These are phyloP conservation scores for Typhlomys cinereus DNA, from an alignment of 2,113 vertebrate genomes.

Conservation along the genomic window DNA sequence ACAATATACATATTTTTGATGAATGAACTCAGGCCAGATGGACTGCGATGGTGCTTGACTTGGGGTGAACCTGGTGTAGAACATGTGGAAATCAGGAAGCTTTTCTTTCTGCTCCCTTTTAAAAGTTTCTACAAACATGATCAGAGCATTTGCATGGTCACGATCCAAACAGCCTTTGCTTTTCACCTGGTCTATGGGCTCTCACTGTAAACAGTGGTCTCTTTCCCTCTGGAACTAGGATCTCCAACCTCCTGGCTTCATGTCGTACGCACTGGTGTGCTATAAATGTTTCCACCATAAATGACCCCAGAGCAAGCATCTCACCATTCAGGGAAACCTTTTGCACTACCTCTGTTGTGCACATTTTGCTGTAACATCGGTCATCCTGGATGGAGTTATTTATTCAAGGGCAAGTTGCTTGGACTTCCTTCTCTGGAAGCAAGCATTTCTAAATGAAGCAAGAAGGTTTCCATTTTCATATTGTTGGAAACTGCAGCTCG, in stretches of 20 bases:
- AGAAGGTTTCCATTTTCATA: conserved; percentile 48
- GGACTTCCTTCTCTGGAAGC: neutral
- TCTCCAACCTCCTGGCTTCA: neutral
- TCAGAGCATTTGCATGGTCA: neutral
- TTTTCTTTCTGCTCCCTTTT: neutral
- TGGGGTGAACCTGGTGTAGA: neutral
- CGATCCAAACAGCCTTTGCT: neutral
- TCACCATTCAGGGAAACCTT: neutral
- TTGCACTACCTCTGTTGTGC: neutral
- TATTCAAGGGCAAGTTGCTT: conserved; percentile 42
- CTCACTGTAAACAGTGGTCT: neutral
- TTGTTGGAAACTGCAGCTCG: conserved; percentile 13
- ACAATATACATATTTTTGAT: neutral
- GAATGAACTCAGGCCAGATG: neutral
- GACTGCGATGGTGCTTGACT: neutral
- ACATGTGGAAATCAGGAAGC: neutral
- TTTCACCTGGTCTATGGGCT: neutral
- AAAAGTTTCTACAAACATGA: neutral
- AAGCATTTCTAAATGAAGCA: neutral
- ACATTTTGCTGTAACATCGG: neutral
- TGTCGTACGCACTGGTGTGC: neutral
- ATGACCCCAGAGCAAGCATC: neutral
- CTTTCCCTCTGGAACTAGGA: neutral
- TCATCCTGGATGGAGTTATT: conserved; percentile 7
- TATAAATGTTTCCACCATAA: neutral